Conservation (phyloP, 2,888 invertebrate species). For the Caenorhabditis afra region DNA sequence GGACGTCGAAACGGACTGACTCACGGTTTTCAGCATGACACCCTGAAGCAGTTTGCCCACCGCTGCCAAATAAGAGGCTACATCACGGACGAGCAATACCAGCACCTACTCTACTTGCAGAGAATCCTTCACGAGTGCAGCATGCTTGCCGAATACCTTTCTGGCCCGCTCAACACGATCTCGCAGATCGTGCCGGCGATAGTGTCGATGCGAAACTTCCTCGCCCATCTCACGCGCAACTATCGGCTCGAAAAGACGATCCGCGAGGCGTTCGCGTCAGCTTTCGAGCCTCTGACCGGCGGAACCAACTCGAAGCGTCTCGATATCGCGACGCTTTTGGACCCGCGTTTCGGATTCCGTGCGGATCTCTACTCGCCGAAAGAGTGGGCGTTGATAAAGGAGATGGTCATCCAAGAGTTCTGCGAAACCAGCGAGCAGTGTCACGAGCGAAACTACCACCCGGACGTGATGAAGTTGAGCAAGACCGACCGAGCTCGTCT, state of each 20-base stretch:
- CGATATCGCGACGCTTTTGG: conserved; percentile 7
- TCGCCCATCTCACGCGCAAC: not conserved
- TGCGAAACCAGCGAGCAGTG: not conserved
- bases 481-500: too few relatives aligned
- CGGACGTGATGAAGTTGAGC: too few relatives aligned
- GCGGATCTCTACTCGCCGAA: not conserved
- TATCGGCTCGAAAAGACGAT: conserved; percentile 3
- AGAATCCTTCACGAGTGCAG: conserved; percentile 21
- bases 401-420: not conserved
- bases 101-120: conserved; percentile 13
- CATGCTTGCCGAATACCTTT: not conserved
- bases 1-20: too few relatives aligned
- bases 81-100: not conserved
- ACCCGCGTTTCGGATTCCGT: conserved; percentile 8
- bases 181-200: conserved; percentile 10
- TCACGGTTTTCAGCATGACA: not conserved
- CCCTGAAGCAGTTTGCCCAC: not conserved
- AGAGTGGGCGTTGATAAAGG: not conserved
- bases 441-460: not conserved
- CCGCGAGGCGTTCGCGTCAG: too few relatives aligned
- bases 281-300: not conserved
- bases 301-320: not conserved
- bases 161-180: conserved; percentile 4
- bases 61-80: not conserved
- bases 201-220: not conserved